Base-by-base conservation (phyloP, 2,888 invertebrate genomes). In the Hecatera dysodea region DNA sequence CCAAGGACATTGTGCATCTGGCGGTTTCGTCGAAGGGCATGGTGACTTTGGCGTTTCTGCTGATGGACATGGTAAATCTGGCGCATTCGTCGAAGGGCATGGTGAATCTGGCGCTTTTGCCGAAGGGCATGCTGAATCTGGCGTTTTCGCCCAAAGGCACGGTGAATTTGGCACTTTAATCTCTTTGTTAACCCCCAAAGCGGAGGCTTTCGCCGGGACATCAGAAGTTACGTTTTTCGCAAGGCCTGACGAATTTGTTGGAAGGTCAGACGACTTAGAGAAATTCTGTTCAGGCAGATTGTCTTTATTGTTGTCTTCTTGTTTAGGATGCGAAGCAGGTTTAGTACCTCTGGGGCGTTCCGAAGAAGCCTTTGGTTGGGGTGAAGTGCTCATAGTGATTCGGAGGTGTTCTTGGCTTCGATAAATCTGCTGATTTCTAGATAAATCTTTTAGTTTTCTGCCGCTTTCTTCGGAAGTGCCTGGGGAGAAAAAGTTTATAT, bases 391-490 rank as follows among this genome's bases (percentile, higher is more conserved):
- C 56, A 12, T 1, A 17, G 8, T 22, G 15, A 46, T 46, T 15
- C 60, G 52, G 29, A 50, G 11, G 44, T 55, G 69, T 8, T 69
- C 50, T 61, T 36, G 56, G 39, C 36, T 27, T 5, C 50, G 48
- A 4, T 27, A 52, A 17, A 68, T 19, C 11, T 33, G 17, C 65
- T 39, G 29, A 39, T 22, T 57, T 56, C 59, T 64, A 36, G 44
- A 19, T 8, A 62, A 19, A 44, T 24, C 19, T n/a, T 12, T 59
- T 33, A 5, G 17, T 55, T 62, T 65, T 19, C 61, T 53, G 63
- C 29, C 27, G 15, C 24, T 0, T 46, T 15, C 48, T 61, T 52
- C 52, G 19, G 87, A 89, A n/a, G 89, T 79, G 75, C 88, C 92
- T 92, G 91, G 17, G 78, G 78, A 83, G 72, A 72, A 75, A 77